These are phyloP conservation scores for Otis tarda DNA, from an alignment of 2,113 vertebrate species.

Conservation along the genomic window DNA sequence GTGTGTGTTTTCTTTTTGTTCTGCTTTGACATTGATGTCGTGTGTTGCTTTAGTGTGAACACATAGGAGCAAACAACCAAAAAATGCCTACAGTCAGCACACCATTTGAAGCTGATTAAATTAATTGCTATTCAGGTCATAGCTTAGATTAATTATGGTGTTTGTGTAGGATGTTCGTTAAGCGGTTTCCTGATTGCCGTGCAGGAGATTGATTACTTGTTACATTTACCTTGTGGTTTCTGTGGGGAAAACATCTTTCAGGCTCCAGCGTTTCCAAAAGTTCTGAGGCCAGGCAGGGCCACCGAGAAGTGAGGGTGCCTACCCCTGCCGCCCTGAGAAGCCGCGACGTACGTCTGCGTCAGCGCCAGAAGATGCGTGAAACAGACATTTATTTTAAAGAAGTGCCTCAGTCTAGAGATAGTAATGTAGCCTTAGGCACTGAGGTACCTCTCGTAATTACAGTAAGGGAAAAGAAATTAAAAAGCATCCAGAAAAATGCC, in stretches of 20 bases:
- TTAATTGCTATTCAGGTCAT: conserved; percentile 74
- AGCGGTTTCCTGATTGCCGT: conserved; percentile 74
- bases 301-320: background rate
- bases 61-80: conserved; percentile 36
- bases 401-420: background rate
- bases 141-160: conserved; percentile 77
- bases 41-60: conserved; percentile 52
- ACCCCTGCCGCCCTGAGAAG: background rate
- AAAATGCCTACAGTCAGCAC: conserved; percentile 44
- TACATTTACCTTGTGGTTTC: conserved; percentile 74
- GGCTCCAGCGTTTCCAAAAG: conserved; percentile 59
- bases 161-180: conserved; percentile 73
- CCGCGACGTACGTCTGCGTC: fast-evolving
- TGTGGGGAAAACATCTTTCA: conserved; percentile 66
- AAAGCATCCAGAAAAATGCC: background rate
- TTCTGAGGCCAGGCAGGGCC: conserved; percentile 24
- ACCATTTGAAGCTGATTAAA: conserved; percentile 56
- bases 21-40: conserved; percentile 51
- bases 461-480: background rate
- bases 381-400: conserved; percentile 24
- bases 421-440: background rate
- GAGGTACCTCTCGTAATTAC: background rate
- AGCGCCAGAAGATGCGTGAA: background rate
- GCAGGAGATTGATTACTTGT: conserved; percentile 74
- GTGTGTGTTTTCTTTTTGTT: conserved; percentile 29